Evolutionary conservation across 2,113 vertebrate genomes (phyloP).

Genomic region (Psittacara wagleri): DNA sequence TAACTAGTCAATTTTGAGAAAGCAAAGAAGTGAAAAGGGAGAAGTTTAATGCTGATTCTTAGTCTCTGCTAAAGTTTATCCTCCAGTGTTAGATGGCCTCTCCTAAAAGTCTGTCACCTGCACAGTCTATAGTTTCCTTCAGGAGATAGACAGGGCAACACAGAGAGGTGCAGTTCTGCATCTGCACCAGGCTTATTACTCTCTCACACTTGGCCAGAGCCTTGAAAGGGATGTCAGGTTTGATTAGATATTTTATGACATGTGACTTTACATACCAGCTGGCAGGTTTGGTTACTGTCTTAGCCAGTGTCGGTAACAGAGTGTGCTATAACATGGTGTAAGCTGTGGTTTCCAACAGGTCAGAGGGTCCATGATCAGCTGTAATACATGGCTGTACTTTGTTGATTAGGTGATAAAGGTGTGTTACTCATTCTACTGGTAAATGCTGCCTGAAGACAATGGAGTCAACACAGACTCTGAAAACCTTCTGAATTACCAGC

Average conservation of each 20-base stretch:
- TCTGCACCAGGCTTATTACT: neutral
- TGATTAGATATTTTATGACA: neutral
- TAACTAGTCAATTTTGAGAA: neutral
- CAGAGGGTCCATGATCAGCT: neutral
- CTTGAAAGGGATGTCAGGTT: neutral
- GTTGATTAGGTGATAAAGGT: neutral
- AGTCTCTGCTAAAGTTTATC: neutral
- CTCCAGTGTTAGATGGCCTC: neutral
- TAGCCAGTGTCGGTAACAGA: accelerated
- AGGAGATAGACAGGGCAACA: neutral
- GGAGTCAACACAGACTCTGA: accelerated
- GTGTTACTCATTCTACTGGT: neutral
- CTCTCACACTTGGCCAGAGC: neutral
- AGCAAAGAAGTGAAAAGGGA: neutral
- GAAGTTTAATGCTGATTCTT: neutral
- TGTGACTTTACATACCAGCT: neutral
- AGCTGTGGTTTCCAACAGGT: neutral
- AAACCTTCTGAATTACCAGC: neutral
- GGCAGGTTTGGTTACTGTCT: neutral
- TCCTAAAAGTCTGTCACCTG: neutral
- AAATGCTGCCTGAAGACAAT: neutral
- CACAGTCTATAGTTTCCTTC: neutral
- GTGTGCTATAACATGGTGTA: neutral
- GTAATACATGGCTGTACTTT: neutral
- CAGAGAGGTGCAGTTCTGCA: neutral